Evolutionary conservation across 2,888 invertebrate genomes (phyloP), one percentile per base, ranked within the genome.

Genomic region (Diplazon laetatorius): DNA sequence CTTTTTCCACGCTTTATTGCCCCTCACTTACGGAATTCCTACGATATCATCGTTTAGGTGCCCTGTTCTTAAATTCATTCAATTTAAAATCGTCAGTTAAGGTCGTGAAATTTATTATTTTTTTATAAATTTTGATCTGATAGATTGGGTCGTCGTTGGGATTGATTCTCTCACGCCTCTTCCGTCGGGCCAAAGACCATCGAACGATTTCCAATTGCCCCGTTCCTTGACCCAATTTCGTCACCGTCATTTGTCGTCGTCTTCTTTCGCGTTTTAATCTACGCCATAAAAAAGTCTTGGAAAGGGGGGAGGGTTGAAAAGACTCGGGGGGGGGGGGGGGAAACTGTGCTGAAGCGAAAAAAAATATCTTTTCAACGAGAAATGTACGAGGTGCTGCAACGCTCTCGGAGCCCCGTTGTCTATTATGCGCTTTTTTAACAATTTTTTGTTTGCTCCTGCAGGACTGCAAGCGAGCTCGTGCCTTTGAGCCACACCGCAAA

Each of bases 341-440:
- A 78, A 74, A 18, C 9, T 63, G 50, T 35, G 74, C 78, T 74
- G 74, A 78, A 74, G 46, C 65, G 78, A 57, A 46, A 71, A 75
- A 39, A 55, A 75, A 75, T 74, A 39, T 62, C 22, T 66, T 60
- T 70, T 9, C 37, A 62, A 78, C 14, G 55, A 60, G 50, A 25
- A 52, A 57, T 25, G 25, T 37, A 48, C 59, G 60, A 48, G 35
- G n/a, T n/a, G n/a, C n/a, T n/a, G n/a, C n/a, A n/a, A n/a, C n/a
- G n/a, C n/a, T n/a, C n/a, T n/a, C n/a, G n/a, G n/a, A n/a, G 69
- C 1, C 30, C 2, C 30, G 30, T 30, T 39, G 48, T 65, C 74
- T 70, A n/a, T 69, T 69, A 76, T 69, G 66, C 57, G 59, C 44
- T 63, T 20, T 16, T 37, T 42, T 30, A 30, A 5, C 6, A 30